Conservation (phyloP, 2,113 vertebrate species). For the Corythaeola cristata region DNA sequence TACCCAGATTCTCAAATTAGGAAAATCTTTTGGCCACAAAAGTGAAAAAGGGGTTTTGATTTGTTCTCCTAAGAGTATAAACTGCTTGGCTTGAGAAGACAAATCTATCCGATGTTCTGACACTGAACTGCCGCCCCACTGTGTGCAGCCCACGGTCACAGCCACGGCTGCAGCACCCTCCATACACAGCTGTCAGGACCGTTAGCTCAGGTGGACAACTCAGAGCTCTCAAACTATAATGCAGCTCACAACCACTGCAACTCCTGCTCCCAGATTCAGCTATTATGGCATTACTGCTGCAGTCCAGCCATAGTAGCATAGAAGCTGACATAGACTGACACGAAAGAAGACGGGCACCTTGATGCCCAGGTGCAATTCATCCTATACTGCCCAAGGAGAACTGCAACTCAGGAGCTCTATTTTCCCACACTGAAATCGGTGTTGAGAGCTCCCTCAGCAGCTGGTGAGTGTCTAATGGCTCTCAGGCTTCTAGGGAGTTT, state of each 20-base stretch:
- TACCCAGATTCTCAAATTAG: not conserved
- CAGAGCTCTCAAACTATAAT: not conserved
- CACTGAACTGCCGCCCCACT: not conserved
- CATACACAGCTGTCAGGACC: rapidly evolving
- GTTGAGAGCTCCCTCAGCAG: not conserved
- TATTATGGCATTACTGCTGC: not conserved
- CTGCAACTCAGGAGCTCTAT: not conserved
- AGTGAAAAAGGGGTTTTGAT: not conserved
- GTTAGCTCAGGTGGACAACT: not conserved
- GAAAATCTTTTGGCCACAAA: not conserved
- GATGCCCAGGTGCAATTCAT: not conserved
- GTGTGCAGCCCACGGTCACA: not conserved
- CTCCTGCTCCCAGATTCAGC: not conserved
- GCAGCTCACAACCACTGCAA: not conserved
- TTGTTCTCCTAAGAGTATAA: not conserved
- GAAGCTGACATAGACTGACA: not conserved
- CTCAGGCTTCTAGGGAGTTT: not conserved
- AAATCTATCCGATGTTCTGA: not conserved
- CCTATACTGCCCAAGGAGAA: not conserved
- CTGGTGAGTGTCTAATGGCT: not conserved
- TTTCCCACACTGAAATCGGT: not conserved
- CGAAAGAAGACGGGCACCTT: not conserved
- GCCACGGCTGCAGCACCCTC: not conserved
- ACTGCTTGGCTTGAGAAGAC: not conserved
- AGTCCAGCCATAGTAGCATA: not conserved